phyloP scores from a whole-genome alignment of 2,888 invertebrate species.

The Ochropacha duplaris region DNA sequence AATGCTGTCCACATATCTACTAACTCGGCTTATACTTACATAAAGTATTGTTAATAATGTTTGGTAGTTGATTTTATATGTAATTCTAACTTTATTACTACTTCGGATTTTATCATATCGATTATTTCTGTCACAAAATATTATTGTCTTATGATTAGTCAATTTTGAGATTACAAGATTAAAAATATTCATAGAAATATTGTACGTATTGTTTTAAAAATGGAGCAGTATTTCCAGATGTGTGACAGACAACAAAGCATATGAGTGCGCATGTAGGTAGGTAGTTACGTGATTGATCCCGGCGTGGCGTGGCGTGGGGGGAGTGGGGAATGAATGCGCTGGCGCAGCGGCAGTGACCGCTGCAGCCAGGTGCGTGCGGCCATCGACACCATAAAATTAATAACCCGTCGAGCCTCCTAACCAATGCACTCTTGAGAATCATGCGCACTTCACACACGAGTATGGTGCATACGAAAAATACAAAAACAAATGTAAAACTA shows the following conservation, averaged over 20 bases:
- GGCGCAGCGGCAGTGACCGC: slow-evolving; percentile 74
- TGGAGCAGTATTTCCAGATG: slow-evolving; percentile 5
- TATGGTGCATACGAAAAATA: slow-evolving; percentile 23
- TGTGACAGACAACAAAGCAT: slow-evolving; percentile 7
- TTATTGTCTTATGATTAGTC: not conserved
- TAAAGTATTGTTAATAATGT: slow-evolving; percentile 23
- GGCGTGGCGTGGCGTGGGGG: slow-evolving; percentile 26
- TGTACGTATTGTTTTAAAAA: not conserved
- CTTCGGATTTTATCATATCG: not conserved
- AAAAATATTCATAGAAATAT: too few species aligned
- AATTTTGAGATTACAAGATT: too few species aligned
- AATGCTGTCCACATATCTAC: slow-evolving; percentile 64
- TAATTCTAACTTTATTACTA: not conserved
- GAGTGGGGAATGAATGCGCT: slow-evolving; percentile 35
- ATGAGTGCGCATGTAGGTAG: slow-evolving; percentile 29
- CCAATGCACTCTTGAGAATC: slow-evolving; percentile 71
- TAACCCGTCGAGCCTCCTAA: slow-evolving; percentile 78
- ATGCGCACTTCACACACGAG: slow-evolving; percentile 56
- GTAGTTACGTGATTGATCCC: slow-evolving; percentile 69
- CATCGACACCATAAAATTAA: slow-evolving; percentile 83
- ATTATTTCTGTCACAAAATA: not conserved
- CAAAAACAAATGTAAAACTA: not conserved
- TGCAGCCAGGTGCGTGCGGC: slow-evolving; percentile 78
- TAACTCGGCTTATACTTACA: slow-evolving; percentile 17
- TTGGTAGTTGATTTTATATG: slow-evolving; percentile 12